Percentiles rank a stretch among this genome's conserved stretches.
phyloP scores from a whole-genome alignment of 1,140 invertebrate genomes.

The Intoshia linei region DNA sequence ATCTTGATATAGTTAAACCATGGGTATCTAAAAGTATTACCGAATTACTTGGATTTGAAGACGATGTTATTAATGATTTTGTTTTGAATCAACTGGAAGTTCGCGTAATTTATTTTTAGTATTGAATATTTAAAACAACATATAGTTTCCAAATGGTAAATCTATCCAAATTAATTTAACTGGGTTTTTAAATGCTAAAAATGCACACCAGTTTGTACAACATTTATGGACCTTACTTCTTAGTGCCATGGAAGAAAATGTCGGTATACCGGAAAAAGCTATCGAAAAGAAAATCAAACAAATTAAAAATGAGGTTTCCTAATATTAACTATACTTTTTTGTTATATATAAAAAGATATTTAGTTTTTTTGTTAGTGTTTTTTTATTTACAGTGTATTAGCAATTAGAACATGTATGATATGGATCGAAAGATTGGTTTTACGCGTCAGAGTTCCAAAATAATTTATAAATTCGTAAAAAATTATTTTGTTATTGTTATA shows the following conservation, averaged over 20 bases:
- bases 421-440: conserved; percentile 30
- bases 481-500: too few relatives aligned
- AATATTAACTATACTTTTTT: conserved; percentile 4
- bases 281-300: conserved; percentile 82
- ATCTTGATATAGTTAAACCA: conserved; percentile 78
- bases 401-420: background rate
- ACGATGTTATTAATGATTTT: conserved; percentile 91
- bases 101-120: conserved; percentile 11
- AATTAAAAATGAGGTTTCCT: too few relatives aligned
- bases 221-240: conserved; percentile 74
- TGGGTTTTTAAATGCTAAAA: conserved; percentile 84
- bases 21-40: conserved; percentile 90
- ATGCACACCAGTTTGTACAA: conserved; percentile 75
- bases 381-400: background rate
- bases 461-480: too few relatives aligned
- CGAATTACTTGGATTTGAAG: conserved; percentile 52
- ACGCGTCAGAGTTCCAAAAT: too few relatives aligned
- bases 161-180: conserved; percentile 98
- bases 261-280: conserved; percentile 61
- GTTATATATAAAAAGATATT: background rate
- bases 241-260: conserved; percentile 66
- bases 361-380: background rate
- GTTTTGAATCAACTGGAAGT: conserved; percentile 81
- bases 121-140: conserved; percentile 9
- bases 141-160: conserved; percentile 52